Conservation (phyloP, 2,797 vertebrate genomes). For the Chrysocyon brachyurus region DNA sequence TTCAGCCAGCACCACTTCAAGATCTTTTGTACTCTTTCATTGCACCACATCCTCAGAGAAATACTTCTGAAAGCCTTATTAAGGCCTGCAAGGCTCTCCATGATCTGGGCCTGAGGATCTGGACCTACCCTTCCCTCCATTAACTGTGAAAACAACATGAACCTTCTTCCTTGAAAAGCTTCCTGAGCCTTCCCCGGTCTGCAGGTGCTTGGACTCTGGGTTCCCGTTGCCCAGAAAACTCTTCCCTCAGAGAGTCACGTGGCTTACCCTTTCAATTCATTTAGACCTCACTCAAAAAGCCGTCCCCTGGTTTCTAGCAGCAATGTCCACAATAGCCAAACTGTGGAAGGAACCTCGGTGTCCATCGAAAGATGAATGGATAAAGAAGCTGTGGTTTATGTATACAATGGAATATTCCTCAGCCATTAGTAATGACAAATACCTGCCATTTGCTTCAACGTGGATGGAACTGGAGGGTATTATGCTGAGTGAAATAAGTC, state of each 20-base stretch:
- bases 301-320: not conserved
- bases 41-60: not conserved
- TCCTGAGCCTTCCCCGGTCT: not conserved
- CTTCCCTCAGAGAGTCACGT: too few species aligned
- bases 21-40: not conserved
- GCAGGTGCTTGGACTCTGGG: not conserved
- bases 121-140: not conserved
- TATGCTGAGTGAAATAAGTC: too few species aligned
- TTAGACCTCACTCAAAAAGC: not conserved
- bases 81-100: too few species aligned
- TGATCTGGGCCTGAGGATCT: too few species aligned
- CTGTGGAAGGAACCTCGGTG: too few species aligned
- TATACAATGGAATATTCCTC: too few species aligned
- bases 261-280: not conserved
- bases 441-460: too few species aligned
- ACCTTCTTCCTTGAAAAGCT: not conserved
- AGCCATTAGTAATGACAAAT: too few species aligned
- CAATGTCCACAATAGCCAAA: too few species aligned
- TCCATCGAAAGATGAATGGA: too few species aligned
- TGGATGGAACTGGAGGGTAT: too few species aligned
- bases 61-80: not conserved
- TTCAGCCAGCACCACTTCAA: not conserved
- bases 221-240: not conserved
- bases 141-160: not conserved
- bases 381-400: too few species aligned